Conservation (phyloP, 2,797 vertebrate species). For the Otus scops region DNA sequence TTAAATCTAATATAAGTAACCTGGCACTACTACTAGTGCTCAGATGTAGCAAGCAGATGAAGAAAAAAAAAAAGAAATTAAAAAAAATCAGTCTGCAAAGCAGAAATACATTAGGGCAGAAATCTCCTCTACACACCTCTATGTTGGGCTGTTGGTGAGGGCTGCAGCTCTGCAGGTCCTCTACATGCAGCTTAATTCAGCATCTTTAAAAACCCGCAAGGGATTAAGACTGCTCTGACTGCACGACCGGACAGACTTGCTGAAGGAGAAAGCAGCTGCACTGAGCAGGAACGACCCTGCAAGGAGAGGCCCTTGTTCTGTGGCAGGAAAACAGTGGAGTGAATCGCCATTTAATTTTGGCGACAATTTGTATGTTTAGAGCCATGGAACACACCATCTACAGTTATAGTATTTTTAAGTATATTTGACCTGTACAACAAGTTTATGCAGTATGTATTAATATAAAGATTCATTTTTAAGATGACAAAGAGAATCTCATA, state of each 20-base stretch:
- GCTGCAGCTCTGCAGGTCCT: not conserved
- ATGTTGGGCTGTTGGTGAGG: not conserved
- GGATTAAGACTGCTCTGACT: not conserved
- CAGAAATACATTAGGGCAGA: not conserved
- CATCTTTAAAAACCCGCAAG: not conserved
- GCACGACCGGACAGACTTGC: no score
- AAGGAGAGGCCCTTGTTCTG: not conserved
- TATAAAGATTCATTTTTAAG: not conserved
- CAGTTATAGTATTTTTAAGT: not conserved
- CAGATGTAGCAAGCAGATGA: not conserved
- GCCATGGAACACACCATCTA: not conserved
- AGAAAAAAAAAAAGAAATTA: not conserved
- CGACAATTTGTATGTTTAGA: not conserved
- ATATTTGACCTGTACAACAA: not conserved
- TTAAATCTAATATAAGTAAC: not conserved
- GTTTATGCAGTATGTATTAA: not conserved
- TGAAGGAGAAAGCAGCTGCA: not conserved
- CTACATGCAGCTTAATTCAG: not conserved
- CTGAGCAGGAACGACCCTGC: rapidly evolving
- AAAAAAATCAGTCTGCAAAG: not conserved
- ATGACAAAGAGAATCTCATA: not conserved
- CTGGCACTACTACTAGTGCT: not conserved
- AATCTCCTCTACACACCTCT: not conserved
- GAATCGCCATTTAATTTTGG: not conserved
- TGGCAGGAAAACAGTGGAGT: not conserved